Conservation (phyloP, 2,888 invertebrate species). For the Schizaphis graminum region DNA sequence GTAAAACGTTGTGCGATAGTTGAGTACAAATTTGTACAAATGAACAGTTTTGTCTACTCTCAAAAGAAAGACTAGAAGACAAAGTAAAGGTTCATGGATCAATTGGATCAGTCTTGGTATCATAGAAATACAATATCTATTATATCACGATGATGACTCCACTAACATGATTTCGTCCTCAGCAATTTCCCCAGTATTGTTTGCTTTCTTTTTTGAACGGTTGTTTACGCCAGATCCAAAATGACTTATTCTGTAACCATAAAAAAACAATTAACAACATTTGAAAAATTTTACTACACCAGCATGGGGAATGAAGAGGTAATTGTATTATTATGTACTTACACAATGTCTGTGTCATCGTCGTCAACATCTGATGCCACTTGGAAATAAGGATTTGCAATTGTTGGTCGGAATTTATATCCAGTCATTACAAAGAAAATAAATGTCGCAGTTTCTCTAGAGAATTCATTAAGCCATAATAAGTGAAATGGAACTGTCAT, state of each 20-base stretch:
- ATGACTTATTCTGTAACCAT: conserved; percentile 51
- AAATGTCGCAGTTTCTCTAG: conserved; percentile 93
- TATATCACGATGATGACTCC: conserved; percentile 56
- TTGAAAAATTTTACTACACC: background rate
- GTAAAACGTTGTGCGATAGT: conserved; percentile 45
- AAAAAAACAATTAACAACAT: background rate
- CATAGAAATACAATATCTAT: conserved; percentile 43
- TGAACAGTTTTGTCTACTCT: conserved; percentile 40
- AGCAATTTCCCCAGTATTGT: background rate
- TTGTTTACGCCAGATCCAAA: conserved; percentile 60
- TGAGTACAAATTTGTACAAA: conserved; percentile 50
- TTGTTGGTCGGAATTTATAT: conserved; percentile 95
- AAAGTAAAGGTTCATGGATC: conserved; percentile 42
- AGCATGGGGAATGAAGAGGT: background rate
- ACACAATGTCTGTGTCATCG: conserved; percentile 81
- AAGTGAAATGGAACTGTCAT: conserved; percentile 97
- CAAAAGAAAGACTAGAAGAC: conserved; percentile 40
- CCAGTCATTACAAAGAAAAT: conserved; percentile 96
- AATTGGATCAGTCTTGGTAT: conserved; percentile 56
- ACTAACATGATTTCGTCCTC: conserved; percentile 57
- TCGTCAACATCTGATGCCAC: conserved; percentile 79
- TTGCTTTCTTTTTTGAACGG: conserved; percentile 47
- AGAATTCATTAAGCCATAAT: conserved; percentile 96
- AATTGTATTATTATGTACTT: conserved; percentile 71
- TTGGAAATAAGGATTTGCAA: conserved; percentile 95